These are phyloP conservation scores for Pseudococcus jackbeardsleyi DNA, from an alignment of 2,888 invertebrate species.

Conservation along the genomic window DNA sequence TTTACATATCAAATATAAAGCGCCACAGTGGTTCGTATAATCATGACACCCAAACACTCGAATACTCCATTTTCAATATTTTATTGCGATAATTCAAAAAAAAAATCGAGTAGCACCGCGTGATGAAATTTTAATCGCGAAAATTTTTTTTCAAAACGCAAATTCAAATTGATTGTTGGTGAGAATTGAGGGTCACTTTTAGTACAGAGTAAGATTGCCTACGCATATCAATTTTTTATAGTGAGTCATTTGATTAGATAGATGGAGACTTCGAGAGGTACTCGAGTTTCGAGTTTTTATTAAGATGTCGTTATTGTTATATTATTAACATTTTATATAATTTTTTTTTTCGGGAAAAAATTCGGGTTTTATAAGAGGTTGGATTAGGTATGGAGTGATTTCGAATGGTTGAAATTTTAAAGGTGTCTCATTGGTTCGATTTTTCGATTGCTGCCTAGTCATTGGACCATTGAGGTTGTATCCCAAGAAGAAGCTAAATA, in stretches of 20 bases:
- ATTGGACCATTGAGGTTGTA: too few species aligned
- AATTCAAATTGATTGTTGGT: neutral
- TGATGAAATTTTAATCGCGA: neutral
- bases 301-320: neutral
- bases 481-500: too few species aligned
- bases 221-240: neutral
- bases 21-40: neutral
- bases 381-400: too few species aligned
- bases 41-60: conserved; percentile 20
- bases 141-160: neutral
- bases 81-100: neutral
- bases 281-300: conserved; percentile 22
- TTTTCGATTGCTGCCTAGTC: too few species aligned
- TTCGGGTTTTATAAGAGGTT: too few species aligned
- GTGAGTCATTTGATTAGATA: neutral
- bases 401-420: too few species aligned
- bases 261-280: neutral
- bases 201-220: neutral
- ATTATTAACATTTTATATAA: too few species aligned
- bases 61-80: neutral
- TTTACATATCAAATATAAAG: neutral
- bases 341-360: too few species aligned
- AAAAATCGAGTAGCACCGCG: neutral
- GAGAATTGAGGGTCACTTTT: conserved; percentile 5
- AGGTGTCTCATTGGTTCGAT: neutral